Base-by-base conservation (phyloP, 2,888 invertebrate genomes). In the Lithophane semibrunnea region DNA sequence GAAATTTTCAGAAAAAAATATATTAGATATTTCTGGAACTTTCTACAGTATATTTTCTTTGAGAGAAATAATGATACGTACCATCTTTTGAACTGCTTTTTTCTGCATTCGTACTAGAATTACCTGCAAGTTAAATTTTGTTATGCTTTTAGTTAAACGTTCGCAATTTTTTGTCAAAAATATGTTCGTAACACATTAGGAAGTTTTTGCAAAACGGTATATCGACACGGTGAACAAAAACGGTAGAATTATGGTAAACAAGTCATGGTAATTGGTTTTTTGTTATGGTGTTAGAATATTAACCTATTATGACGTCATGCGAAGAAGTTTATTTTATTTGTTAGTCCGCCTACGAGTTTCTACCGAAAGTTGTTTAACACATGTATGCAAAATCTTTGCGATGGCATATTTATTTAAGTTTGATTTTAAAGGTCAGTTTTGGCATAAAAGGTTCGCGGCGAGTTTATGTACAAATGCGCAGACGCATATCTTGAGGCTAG, bases 61-160 rank as follows among this genome's bases (percentile, higher is more conserved):
- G 74, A 74, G 66, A 60, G 54, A 70, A 60, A 68, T 79, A 52
- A 21, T 56, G 18, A 73, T 79, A 88, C 93, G 91, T 88, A 96
- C 96, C 96, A 92, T 96, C 96, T 95, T 96, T 96, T 92, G 95
- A 94, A 95, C 94, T 95, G 94, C 94, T 92, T 89, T 96, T 96
- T 92, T 96, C 96, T 93, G 94, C 93, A 94, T 94, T 96, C 93
- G 95, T 94, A 94, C 95, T 96, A 94, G 96, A 94, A 92, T 94
- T 96, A 94, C 96, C 96, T 96, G 94, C 52, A 87, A 86, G 16
- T 79, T 87, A 72, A 84, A 84, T 74, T 74, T 61, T 12, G 66
- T 73, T 24, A 21, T 49, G 54, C 10, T 5, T 72, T 84, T 79
- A 83, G 73, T 70, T n/a, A 52, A 60, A 21, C 1, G 0, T 56